phyloP scores from a whole-genome alignment of 2,797 vertebrate species.

The Microctenopoma lineatum region DNA sequence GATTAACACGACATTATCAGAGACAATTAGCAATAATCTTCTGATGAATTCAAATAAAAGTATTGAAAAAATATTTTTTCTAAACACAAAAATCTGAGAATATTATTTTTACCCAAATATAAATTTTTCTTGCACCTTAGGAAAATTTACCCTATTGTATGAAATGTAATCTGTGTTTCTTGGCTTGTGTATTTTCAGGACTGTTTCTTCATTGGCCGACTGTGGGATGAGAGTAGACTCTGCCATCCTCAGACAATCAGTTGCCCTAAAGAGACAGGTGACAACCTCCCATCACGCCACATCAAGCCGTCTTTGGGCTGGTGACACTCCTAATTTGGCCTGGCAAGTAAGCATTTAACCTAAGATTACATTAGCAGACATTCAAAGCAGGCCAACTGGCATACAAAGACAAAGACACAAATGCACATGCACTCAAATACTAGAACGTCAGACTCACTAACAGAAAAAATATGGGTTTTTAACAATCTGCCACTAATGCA shows the following conservation, averaged over 20 bases:
- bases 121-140: not conserved
- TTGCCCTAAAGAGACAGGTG: conserved; percentile 75
- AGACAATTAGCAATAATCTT: conserved; percentile 19
- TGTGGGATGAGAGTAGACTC: conserved; percentile 34
- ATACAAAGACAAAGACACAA: conserved; percentile 12
- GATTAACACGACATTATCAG: conserved; percentile 55
- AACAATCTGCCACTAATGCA: not conserved
- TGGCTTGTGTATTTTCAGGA: not conserved
- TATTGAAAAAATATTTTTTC: conserved; percentile 17
- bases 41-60: not conserved
- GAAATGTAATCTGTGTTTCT: not conserved
- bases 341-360: conserved; percentile 79
- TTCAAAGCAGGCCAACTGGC: conserved; percentile 50
- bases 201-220: conserved; percentile 10
- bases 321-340: conserved; percentile 70
- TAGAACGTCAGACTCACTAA: not conserved
- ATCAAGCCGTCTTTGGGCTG: conserved; percentile 50
- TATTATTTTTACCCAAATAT: no score
- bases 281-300: conserved; percentile 75
- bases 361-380: conserved; percentile 66
- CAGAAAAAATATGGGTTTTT: not conserved
- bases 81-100: not conserved
- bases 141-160: not conserved
- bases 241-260: conserved; percentile 52
- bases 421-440: conserved; percentile 4